Percentiles rank a stretch among this genome's conserved stretches.
phyloP scores from a whole-genome alignment of 2,888 invertebrate genomes.

The Thymelicus acteon region DNA sequence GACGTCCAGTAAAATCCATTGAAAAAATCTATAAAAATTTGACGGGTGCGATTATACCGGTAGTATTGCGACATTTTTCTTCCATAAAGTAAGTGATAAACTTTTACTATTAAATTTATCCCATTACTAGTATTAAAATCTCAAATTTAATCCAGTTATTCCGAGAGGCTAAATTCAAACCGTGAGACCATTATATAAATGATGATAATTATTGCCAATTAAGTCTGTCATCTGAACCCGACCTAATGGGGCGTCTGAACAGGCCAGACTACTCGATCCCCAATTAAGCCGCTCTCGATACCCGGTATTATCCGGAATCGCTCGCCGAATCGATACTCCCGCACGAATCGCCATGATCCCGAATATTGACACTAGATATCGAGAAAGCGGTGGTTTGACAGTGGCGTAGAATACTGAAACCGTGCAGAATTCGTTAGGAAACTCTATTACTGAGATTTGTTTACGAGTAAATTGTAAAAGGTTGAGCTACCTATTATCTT shows the following conservation, averaged over 20 bases:
- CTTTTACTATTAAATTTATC: too few relatives aligned
- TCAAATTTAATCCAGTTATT: too few relatives aligned
- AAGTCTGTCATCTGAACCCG: constrained; percentile 25
- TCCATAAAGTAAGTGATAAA: too few relatives aligned
- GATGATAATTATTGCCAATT: constrained; percentile 11
- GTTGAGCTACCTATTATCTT: too few relatives aligned
- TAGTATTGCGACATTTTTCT: too few relatives aligned
- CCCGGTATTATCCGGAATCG: constrained; percentile 62
- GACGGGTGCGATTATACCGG: too few relatives aligned
- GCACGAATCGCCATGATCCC: constrained; percentile 58
- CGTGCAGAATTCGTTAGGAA: background rate
- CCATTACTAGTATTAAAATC: too few relatives aligned
- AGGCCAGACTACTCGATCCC: constrained; percentile 58
- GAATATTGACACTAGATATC: constrained; percentile 69
- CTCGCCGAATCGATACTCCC: constrained; percentile 54
- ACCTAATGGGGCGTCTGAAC: constrained; percentile 41
- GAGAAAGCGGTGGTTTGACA: constrained; percentile 4
- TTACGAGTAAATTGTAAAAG: too few relatives aligned
- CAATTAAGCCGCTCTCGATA: constrained; percentile 73
- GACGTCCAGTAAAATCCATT: too few relatives aligned
- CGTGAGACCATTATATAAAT: background rate
- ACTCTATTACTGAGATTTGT: too few relatives aligned
- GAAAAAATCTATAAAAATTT: too few relatives aligned
- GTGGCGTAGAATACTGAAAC: background rate
- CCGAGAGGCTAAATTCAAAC: background rate